These are phyloP conservation scores for Oryzias sinensis DNA, from an alignment of 2,797 vertebrate species.

Conservation along the genomic window DNA sequence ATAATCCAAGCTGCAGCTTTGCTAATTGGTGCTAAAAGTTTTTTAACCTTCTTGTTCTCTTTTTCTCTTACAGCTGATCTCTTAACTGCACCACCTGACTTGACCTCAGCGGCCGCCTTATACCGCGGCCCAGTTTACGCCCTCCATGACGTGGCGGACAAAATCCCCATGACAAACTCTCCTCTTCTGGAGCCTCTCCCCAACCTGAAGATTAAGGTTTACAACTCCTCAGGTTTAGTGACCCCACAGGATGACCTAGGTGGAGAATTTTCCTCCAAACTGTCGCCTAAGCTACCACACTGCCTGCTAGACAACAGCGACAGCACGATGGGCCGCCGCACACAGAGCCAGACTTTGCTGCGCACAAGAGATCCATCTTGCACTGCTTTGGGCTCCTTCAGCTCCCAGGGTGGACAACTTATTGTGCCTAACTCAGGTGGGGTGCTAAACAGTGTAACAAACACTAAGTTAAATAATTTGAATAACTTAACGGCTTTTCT, in stretches of 20 bases:
- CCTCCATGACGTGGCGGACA: conserved; percentile 94
- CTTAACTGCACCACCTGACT: conserved; percentile 90
- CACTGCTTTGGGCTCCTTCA: conserved; percentile 92
- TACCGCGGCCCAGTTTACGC: conserved; percentile 95
- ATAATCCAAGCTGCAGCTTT: conserved; percentile 27
- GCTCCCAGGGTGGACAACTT: conserved; percentile 93
- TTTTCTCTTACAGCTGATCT: conserved; percentile 80
- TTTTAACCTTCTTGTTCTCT: conserved; percentile 12
- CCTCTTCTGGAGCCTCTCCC: conserved; percentile 95
- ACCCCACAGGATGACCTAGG: conserved; percentile 93
- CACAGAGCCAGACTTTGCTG: conserved; percentile 90
- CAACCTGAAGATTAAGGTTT: conserved; percentile 97
- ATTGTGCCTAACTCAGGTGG: conserved; percentile 95
- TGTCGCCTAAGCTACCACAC: conserved; percentile 92
- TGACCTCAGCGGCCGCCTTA: conserved; percentile 95
- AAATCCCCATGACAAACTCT: conserved; percentile 99
- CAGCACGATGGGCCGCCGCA: conserved; percentile 86
- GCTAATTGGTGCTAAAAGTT: conserved; percentile 44
- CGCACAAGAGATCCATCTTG: conserved; percentile 92
- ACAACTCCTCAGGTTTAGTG: conserved; percentile 89
- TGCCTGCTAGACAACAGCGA: conserved; percentile 89
- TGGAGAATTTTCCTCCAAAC: conserved; percentile 89
- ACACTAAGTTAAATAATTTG: not conserved
- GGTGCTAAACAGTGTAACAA: conserved; percentile 2
- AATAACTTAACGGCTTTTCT: too few relatives aligned